A percentile compares a stretch with the other conserved stretches of the same genome.
phyloP scores from a whole-genome alignment of 1,140 invertebrate species.

The Calephelis nemesis region DNA sequence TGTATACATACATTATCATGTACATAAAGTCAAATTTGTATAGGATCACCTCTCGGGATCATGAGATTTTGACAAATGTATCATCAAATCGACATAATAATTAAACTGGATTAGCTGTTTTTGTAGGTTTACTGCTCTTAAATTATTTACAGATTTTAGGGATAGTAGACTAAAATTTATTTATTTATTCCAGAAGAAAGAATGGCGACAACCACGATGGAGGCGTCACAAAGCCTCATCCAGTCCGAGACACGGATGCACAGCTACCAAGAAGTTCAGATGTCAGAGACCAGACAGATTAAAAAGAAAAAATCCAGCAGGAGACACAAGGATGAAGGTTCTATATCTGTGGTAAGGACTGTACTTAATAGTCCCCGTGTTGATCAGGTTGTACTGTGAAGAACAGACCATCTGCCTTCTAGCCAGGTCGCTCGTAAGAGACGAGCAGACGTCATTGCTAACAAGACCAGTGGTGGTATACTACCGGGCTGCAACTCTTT shows the following conservation, averaged over 20 bases:
- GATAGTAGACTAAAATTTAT: slow-evolving; percentile 1
- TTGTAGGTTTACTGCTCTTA: no score
- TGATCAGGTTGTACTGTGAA: background rate
- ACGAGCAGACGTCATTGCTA: no score
- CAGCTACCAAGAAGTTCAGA: slow-evolving; percentile 64
- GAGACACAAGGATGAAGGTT: slow-evolving; percentile 72
- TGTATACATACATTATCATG: no score
- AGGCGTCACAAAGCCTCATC: slow-evolving; percentile 70
- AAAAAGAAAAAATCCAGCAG: slow-evolving; percentile 72
- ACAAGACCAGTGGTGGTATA: no score
- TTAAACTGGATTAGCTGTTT: no score
- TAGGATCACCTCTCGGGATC: no score
- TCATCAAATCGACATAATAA: no score
- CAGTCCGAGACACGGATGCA: slow-evolving; percentile 64
- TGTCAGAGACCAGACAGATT: slow-evolving; percentile 56
- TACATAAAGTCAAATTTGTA: no score
- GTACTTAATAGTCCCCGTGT: background rate
- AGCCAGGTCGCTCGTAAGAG: no score
- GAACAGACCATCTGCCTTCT: no score
- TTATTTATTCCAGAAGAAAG: slow-evolving; percentile 42
- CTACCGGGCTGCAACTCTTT: no score
- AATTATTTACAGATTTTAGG: background rate
- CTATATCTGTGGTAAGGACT: slow-evolving; percentile 69
- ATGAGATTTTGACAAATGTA: no score
- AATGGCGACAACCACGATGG: slow-evolving; percentile 65